A percentile compares a stretch with the other conserved stretches of the same genome.
phyloP scores from a whole-genome alignment of 2,888 invertebrate species.

The Deroplatys truncata region DNA sequence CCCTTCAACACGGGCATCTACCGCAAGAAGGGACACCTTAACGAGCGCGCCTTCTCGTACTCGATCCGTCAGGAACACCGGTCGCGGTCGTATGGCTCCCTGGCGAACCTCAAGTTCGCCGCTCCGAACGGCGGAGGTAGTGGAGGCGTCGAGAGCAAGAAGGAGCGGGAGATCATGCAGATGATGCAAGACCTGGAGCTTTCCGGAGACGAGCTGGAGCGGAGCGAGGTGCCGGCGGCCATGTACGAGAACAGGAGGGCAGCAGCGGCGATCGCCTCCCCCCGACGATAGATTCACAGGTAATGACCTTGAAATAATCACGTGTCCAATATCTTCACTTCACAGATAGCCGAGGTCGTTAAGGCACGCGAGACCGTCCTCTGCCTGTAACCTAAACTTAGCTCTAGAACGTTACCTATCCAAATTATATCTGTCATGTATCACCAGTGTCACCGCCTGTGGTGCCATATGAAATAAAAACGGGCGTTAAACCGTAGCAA shows the following conservation, averaged over 20 bases:
- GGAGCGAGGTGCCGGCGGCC: constrained; percentile 60
- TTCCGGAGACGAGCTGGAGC: constrained; percentile 69
- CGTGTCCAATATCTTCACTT: too few relatives aligned
- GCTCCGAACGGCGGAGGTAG: constrained; percentile 47
- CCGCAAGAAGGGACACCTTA: constrained; percentile 84
- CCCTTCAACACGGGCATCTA: constrained; percentile 80
- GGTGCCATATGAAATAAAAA: too few relatives aligned
- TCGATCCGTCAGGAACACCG: constrained; percentile 91
- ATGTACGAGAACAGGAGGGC: constrained; percentile 55
- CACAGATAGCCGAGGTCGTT: too few relatives aligned
- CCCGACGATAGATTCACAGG: constrained; percentile 1
- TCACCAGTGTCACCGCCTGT: too few relatives aligned
- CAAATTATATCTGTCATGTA: too few relatives aligned
- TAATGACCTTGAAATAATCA: too few relatives aligned
- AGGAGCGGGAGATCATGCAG: constrained; percentile 88
- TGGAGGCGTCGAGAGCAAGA: constrained; percentile 48
- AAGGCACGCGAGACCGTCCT: too few relatives aligned
- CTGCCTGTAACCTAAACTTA: too few relatives aligned
- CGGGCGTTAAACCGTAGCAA: too few relatives aligned
- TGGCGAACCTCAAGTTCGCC: constrained; percentile 87
- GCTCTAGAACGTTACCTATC: too few relatives aligned
- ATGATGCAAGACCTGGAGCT: constrained; percentile 87
- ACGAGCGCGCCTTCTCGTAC: constrained; percentile 90
- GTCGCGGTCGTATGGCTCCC: constrained; percentile 85
- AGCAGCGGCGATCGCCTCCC: constrained; percentile 37